Conservation (phyloP, 2,113 vertebrate genomes). For the Tautogolabrus adspersus region DNA sequence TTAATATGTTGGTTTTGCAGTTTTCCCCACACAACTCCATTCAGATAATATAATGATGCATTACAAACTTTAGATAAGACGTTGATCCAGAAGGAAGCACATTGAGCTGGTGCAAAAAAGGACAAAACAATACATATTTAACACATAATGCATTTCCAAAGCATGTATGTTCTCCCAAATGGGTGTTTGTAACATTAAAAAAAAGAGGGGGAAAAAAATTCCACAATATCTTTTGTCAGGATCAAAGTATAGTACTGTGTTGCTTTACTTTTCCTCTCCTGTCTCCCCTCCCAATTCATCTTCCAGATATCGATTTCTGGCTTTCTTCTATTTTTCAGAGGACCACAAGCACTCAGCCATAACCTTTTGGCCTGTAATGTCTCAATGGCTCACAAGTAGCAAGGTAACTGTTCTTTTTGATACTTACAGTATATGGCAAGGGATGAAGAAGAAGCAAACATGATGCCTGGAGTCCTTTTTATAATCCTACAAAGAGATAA, state of each 20-base stretch:
- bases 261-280: constrained; percentile 22
- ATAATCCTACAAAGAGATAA: not conserved
- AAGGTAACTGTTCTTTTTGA: constrained; percentile 19
- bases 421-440: constrained; percentile 5
- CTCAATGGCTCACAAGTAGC: constrained; percentile 41
- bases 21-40: too few relatives aligned
- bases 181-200: not conserved
- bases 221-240: constrained; percentile 23
- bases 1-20: too few relatives aligned
- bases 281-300: constrained; percentile 30
- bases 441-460: not conserved
- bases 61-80: too few relatives aligned
- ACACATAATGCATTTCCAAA: too few relatives aligned
- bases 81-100: too few relatives aligned
- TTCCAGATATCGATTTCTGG: constrained; percentile 50
- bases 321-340: constrained; percentile 47
- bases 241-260: constrained; percentile 22
- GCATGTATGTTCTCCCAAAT: too few relatives aligned
- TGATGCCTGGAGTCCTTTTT: not conserved
- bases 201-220: not conserved
- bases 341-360: constrained; percentile 42
- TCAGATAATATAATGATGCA: too few relatives aligned
- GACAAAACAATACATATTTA: too few relatives aligned
- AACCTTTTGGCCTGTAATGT: constrained; percentile 56
- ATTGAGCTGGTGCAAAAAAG: too few relatives aligned